Percentiles rank a stretch among this genome's conserved stretches.
phyloP scores from a whole-genome alignment of 1,140 invertebrate genomes.

The Drosophila tsacasi region DNA sequence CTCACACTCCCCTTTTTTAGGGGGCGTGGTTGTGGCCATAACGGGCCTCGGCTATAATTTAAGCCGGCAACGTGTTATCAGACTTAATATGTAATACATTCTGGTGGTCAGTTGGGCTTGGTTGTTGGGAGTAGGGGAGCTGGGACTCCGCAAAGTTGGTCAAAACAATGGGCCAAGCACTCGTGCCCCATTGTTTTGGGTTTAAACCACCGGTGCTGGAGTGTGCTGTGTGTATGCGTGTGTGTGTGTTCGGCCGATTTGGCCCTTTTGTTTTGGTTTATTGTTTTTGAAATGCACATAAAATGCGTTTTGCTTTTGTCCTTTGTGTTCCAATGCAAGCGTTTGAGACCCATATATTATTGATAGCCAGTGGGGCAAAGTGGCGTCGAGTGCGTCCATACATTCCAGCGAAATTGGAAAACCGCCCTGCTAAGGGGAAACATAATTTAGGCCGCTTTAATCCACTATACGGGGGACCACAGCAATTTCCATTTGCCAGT shows the following conservation, averaged over 20 bases:
- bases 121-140: neutral
- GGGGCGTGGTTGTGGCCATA: constrained; percentile 40
- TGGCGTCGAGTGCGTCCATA: constrained; percentile 12
- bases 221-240: constrained; percentile 13
- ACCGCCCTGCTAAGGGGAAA: neutral
- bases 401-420: constrained; percentile 12
- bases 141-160: constrained; percentile 28
- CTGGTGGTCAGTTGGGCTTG: constrained; percentile 34
- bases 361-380: constrained; percentile 46
- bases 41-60: constrained; percentile 55
- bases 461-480: neutral
- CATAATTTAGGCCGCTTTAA: constrained; percentile 9
- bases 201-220: constrained; percentile 8
- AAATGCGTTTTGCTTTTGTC: constrained; percentile 58
- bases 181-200: constrained; percentile 42
- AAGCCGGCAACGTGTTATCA: constrained; percentile 62
- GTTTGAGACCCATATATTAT: constrained; percentile 62
- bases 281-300: constrained; percentile 74
- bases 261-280: constrained; percentile 70
- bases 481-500: neutral
- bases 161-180: constrained; percentile 52
- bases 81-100: constrained; percentile 66
- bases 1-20: constrained; percentile 8
- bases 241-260: constrained; percentile 42
- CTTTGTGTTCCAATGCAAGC: constrained; percentile 44